Evolutionary conservation across 2,797 vertebrate species (phyloP).

Genomic region (Periparus ater): DNA sequence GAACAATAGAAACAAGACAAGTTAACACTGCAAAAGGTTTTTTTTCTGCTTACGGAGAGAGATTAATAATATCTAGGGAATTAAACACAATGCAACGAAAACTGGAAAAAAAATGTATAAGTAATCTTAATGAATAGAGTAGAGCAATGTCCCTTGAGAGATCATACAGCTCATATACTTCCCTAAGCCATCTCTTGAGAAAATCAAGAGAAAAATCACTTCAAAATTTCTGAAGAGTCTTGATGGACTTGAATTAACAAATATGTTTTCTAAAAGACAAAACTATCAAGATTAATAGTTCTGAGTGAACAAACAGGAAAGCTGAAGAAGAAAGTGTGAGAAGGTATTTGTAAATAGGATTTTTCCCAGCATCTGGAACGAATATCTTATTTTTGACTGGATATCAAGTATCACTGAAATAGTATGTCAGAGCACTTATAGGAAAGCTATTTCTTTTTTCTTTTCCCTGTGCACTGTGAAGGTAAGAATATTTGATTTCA

Average conservation of each 20-base stretch:
- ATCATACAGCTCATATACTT: background rate
- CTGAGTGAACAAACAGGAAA: background rate
- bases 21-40: background rate
- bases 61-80: background rate
- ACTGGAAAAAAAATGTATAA: background rate
- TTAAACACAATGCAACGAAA: background rate
- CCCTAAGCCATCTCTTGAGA: background rate
- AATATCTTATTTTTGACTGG: background rate
- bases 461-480: background rate
- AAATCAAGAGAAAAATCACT: background rate
- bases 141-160: background rate
- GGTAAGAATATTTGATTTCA: constrained; percentile 35
- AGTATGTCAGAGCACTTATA: background rate
- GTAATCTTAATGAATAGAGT: background rate
- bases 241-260: background rate
- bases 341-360: background rate
- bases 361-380: background rate
- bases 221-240: background rate
- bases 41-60: background rate
- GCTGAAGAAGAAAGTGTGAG: background rate
- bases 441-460: background rate
- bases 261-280: background rate
- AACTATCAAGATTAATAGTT: background rate
- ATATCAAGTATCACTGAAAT: background rate
- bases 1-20: background rate